Conservation (phyloP, 2,113 vertebrate species). For the Cyprinodon brontotheroides region DNA sequence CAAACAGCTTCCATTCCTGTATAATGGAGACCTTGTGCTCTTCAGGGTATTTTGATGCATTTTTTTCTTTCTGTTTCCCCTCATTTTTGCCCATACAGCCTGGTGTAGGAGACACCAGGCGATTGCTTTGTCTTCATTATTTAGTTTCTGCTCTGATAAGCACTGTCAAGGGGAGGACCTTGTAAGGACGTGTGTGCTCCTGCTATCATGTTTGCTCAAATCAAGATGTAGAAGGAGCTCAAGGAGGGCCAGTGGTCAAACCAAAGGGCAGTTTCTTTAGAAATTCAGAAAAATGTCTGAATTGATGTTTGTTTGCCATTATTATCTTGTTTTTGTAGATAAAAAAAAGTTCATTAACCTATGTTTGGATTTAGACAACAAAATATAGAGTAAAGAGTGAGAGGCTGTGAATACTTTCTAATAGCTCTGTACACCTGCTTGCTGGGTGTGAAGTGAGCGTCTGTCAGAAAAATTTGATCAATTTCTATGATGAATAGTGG, state of each 20-base stretch:
- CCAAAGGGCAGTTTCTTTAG: background rate
- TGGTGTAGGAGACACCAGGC: too few relatives aligned
- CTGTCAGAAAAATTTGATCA: constrained; percentile 49
- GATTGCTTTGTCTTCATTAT: too few relatives aligned
- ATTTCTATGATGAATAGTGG: constrained; percentile 41
- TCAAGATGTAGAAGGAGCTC: too few relatives aligned
- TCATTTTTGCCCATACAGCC: too few relatives aligned
- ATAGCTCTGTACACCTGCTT: background rate
- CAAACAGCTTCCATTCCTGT: too few relatives aligned
- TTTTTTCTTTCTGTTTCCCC: too few relatives aligned
- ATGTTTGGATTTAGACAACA: background rate
- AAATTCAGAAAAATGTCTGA: background rate
- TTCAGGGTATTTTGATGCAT: too few relatives aligned
- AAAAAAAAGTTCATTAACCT: background rate
- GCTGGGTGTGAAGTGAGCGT: constrained; percentile 23
- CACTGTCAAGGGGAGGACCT: too few relatives aligned
- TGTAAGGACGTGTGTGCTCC: too few relatives aligned
- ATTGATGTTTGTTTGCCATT: background rate
- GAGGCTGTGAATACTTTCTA: background rate
- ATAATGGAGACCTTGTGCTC: too few relatives aligned
- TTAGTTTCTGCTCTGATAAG: too few relatives aligned
- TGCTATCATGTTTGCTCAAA: too few relatives aligned
- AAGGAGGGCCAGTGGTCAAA: background rate
- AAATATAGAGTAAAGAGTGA: background rate
- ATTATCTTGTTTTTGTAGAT: background rate